Evolutionary conservation across 2,797 vertebrate species (phyloP).

Genomic region (Microctenopoma lineatum): DNA sequence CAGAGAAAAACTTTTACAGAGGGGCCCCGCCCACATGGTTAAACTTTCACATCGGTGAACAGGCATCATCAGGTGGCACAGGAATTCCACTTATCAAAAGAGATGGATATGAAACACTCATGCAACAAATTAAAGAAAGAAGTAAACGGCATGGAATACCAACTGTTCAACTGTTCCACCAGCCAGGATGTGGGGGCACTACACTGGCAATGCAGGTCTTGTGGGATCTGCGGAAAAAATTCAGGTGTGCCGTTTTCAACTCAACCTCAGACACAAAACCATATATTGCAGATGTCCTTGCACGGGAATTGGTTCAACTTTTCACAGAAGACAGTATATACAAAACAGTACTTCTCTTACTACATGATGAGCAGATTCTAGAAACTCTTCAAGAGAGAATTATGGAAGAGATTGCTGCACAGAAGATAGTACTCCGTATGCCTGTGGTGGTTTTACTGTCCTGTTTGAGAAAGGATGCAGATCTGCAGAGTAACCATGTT

Average conservation of each 20-base stretch:
- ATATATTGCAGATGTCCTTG: background rate
- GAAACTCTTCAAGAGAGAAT: conserved; percentile 5
- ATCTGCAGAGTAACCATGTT: background rate
- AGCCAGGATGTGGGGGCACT: conserved; percentile 59
- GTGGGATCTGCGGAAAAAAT: conserved; percentile 58
- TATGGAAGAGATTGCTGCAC: background rate
- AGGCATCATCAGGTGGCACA: background rate
- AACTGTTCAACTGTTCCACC: conserved; percentile 31
- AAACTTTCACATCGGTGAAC: conserved; percentile 59
- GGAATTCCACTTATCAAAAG: conserved; percentile 27
- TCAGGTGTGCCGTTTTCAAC: conserved; percentile 49
- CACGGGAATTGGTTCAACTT: conserved; percentile 23
- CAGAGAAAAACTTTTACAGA: conserved; percentile 52
- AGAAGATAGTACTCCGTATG: accelerated
- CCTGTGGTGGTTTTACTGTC: conserved; percentile 27
- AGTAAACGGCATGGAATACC: background rate
- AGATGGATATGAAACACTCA: conserved; percentile 12
- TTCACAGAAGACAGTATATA: conserved; percentile 25
- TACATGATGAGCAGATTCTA: conserved; percentile 10
- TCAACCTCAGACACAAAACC: background rate
- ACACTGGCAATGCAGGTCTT: conserved; percentile 67
- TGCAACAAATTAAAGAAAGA: accelerated
- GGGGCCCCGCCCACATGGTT: conserved; percentile 61
- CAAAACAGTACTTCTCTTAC: conserved; percentile 42
- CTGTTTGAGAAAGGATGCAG: conserved; percentile 21